These are phyloP conservation scores for Cyanoliseus patagonus DNA, from an alignment of 2,113 vertebrate species.

Conservation along the genomic window DNA sequence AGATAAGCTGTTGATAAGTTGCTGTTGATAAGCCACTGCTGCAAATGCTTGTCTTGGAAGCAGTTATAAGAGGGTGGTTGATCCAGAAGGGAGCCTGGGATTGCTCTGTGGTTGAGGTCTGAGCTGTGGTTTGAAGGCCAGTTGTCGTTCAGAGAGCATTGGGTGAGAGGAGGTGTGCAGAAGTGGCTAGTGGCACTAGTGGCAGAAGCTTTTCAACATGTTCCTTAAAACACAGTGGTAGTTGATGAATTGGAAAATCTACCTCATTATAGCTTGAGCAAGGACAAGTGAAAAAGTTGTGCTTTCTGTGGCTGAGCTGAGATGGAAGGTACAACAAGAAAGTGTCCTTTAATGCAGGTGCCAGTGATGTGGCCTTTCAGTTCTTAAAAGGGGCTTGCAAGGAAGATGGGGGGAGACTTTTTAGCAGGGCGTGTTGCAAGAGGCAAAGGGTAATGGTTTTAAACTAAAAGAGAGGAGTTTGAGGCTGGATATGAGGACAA, in stretches of 20 bases:
- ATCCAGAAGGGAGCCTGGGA: neutral
- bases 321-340: neutral
- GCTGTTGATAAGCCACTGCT: constrained; percentile 20
- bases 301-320: neutral
- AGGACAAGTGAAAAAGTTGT: neutral
- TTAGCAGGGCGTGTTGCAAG: neutral
- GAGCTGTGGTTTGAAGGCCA: neutral
- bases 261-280: neutral
- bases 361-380: neutral
- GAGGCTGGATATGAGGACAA: neutral
- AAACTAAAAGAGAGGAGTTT: neutral
- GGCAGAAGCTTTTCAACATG: neutral
- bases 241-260: neutral
- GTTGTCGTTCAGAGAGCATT: rapidly evolving
- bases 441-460: neutral
- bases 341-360: neutral
- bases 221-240: neutral
- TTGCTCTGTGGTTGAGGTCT: neutral
- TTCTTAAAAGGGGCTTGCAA: neutral
- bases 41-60: constrained; percentile 16
- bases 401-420: neutral
- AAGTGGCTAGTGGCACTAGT: neutral
- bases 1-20: constrained; percentile 49
- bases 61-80: neutral
- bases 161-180: neutral